Conservation (phyloP, 2,113 vertebrate genomes). For the Pelecanoides urinatrix region DNA sequence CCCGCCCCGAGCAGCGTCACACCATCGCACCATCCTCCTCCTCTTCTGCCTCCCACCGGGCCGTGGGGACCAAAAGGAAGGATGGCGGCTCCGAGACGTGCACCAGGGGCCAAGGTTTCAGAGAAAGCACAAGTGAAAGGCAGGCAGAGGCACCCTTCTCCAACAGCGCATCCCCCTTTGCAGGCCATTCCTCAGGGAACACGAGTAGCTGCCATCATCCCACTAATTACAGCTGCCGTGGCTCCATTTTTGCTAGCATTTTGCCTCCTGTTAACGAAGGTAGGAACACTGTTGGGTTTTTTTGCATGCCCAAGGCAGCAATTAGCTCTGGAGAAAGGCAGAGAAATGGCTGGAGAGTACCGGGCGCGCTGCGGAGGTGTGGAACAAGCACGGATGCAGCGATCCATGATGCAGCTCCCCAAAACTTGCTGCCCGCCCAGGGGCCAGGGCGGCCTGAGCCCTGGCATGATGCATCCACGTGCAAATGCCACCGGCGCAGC, state of each 20-base stretch:
- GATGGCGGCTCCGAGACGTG: rapidly evolving
- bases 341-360: background rate
- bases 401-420: rapidly evolving
- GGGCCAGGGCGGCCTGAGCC: background rate
- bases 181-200: background rate
- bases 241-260: background rate
- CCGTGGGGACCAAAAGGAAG: rapidly evolving
- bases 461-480: rapidly evolving
- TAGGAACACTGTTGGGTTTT: background rate
- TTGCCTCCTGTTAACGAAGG: background rate
- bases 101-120: background rate
- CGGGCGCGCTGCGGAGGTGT: rapidly evolving
- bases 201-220: background rate
- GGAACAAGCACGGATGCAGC: background rate
- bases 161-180: rapidly evolving
- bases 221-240: background rate
- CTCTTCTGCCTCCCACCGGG: background rate
- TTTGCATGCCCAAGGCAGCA: constrained; percentile 4
- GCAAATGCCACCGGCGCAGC: background rate
- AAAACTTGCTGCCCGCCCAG: background rate
- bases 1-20: rapidly evolving
- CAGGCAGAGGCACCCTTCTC: background rate
- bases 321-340: background rate
- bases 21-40: background rate
- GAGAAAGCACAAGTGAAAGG: background rate